Evolutionary conservation across 1,140 invertebrate species (phyloP), one percentile per base, ranked within the genome.

Genomic region (Drosophila nasuta): DNA sequence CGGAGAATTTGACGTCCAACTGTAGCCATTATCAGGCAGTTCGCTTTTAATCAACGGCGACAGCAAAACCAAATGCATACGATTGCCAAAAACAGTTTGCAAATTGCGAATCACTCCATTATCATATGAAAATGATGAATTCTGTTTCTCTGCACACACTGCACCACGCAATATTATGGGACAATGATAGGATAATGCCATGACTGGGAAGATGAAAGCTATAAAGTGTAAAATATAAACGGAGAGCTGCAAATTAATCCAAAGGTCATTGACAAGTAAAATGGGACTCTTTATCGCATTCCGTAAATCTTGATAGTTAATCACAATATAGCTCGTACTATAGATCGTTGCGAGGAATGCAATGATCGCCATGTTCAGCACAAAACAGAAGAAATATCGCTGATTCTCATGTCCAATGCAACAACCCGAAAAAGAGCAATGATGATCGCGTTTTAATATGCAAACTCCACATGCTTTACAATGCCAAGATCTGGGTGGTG

Each of bases 381-480:
- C 93, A 85, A 98, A 97, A 79, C 96, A 94, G 7, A 97, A 93
- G 86, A 98, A 99, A 92, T 97, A 98, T 88, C 98, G 94, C 79
- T 97, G 96, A 93, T 99, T 99, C 57, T 94, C 94, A 91, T 98
- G 96, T 0, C 98, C 98, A 8, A 99, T 94, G 92, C 98, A 99
- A 89, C 96, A 96, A 4, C 96, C 96, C 11, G 96, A 96, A 92
- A 99, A 99, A 30, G 96, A 95, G 91, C 98, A 99, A 91, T 99
- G 98, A 93, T 99, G 98, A 92, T 99, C 98, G 73, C 98, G 94
- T 91, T 97, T 98, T 25, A 98, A 90, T 48, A 99, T 96, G 88
- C 98, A 99, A 15, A 93, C 91, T 72, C 94, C 92, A 81, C 98
- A 99, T 38, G 93, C 94, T 54, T 94, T 93, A 87, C 98, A 99